Evolutionary conservation across 2,113 vertebrate species (phyloP).

Genomic region (Datnioides undecimradiatus): DNA sequence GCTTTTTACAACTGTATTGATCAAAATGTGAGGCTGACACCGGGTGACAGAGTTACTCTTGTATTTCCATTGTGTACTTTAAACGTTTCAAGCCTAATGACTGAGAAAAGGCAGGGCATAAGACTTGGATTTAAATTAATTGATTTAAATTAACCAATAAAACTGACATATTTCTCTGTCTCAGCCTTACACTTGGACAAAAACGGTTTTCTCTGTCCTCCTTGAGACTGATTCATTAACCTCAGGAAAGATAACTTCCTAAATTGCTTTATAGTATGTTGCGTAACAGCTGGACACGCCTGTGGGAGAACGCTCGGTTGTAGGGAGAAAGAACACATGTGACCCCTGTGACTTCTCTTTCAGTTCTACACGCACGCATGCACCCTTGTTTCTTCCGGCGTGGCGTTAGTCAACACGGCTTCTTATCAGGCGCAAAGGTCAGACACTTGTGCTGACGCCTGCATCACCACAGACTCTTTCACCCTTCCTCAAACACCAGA

Average conservation of each 20-base stretch:
- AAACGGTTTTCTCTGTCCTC: not conserved
- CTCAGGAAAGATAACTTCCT: conserved; percentile 3
- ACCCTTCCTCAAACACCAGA: not conserved
- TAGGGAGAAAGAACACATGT: conserved; percentile 12
- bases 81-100: not conserved
- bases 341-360: conserved; percentile 25
- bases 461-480: not conserved
- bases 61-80: not conserved
- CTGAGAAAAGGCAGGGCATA: not conserved
- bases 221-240: conserved; percentile 4
- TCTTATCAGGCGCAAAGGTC: conserved; percentile 50
- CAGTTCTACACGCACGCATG: conserved; percentile 4
- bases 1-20: not conserved
- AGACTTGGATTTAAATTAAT: not conserved
- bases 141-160: conserved; percentile 7
- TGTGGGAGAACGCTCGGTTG: not conserved
- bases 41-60: not conserved
- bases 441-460: not conserved
- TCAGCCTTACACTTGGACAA: not conserved
- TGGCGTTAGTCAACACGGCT: not conserved
- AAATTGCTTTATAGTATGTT: conserved; percentile 37
- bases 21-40: not conserved
- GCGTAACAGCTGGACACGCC: conserved; percentile 27
- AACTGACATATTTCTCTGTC: not conserved
- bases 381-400: conserved; percentile 38